Base-by-base conservation (phyloP, 2,888 invertebrate genomes). In the Drosophila ustulata region DNA sequence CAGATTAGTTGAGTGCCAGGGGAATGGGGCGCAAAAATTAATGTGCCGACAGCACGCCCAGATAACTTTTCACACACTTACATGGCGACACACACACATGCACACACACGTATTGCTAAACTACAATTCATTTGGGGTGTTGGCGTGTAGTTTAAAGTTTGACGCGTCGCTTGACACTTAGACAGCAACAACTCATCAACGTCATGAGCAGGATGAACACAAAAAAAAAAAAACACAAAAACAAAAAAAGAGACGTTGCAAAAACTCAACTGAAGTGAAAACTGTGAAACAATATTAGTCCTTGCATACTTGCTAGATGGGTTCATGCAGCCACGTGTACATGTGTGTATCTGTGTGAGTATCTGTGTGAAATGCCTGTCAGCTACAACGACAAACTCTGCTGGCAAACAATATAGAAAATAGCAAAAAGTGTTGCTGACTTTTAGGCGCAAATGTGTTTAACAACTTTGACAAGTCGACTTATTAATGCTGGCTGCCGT, bases 171-270 rank as follows among this genome's bases (percentile, higher is more conserved):
- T 68, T 88, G 85, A 85, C 85, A 89, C 88, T 89, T 89, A 85
- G 85, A 86, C 85, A 85, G 85, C 86, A 88, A 85, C 89, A 88
- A 86, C 85, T 89, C 85, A 89, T 89, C 88, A 86, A 89, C 88
- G 85, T 85, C 85, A 85, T 62, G 67, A 75, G 63, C 84, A 89
- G 74, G 57, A 13, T 43, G 57, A 62, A 18, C 18, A 18, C 18
- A 18, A 18, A 18, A 18, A 18, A 18, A 18, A 18, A 18, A 0
- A 18, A n/a, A n/a, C n/a, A 18, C 18, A 18, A 18, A 18, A 18
- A 18, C 18, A 18, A 18, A 59, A 49, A 50, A 41, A 63, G 59
- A 52, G 58, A 65, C 30, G 46, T 25, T 50, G 58, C 57, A 57
- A 77, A 68, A 66, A 64, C 68, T 52, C 37, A 62, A 58, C 52